Conservation (phyloP, 2,888 invertebrate genomes). For the Seira musarum region DNA sequence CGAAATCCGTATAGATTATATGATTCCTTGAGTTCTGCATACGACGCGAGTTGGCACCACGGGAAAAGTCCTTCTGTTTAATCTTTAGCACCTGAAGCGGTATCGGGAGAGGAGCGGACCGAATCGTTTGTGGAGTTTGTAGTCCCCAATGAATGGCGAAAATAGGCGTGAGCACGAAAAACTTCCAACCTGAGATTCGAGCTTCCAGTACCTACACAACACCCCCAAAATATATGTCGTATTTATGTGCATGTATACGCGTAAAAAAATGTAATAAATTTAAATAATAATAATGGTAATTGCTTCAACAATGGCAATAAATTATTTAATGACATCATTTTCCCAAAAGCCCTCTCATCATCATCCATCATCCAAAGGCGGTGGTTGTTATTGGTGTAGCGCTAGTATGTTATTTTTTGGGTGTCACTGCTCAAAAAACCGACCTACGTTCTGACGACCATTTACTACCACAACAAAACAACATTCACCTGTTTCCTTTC, state of each 20-base stretch:
- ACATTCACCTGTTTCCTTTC: too few relatives aligned
- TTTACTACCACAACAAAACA: background rate
- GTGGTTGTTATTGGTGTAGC: background rate
- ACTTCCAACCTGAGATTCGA: slow-evolving; percentile 90
- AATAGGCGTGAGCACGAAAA: slow-evolving; percentile 88
- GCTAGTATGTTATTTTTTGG: background rate
- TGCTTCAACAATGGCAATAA: slow-evolving; percentile 7
- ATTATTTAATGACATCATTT: slow-evolving; percentile 10
- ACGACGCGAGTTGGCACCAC: slow-evolving; percentile 64
- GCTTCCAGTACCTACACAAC: slow-evolving; percentile 88
- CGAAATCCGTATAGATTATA: slow-evolving; percentile 68
- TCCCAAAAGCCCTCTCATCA: background rate
- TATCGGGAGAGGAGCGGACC: slow-evolving; percentile 58
- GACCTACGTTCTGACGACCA: background rate
- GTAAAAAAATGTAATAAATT: background rate
- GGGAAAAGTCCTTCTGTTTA: slow-evolving; percentile 56
- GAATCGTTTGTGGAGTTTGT: slow-evolving; percentile 74
- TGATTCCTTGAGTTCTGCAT: slow-evolving; percentile 68
- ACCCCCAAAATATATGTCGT: too few relatives aligned
- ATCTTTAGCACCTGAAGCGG: slow-evolving; percentile 61
- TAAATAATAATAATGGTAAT: slow-evolving; percentile 1
- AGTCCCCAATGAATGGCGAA: slow-evolving; percentile 94
- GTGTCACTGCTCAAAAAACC: slow-evolving; percentile 6
- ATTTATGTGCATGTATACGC: too few relatives aligned
- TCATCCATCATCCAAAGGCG: background rate